Evolutionary conservation across 2,113 vertebrate genomes (phyloP).

Genomic region (Mirza zaza): DNA sequence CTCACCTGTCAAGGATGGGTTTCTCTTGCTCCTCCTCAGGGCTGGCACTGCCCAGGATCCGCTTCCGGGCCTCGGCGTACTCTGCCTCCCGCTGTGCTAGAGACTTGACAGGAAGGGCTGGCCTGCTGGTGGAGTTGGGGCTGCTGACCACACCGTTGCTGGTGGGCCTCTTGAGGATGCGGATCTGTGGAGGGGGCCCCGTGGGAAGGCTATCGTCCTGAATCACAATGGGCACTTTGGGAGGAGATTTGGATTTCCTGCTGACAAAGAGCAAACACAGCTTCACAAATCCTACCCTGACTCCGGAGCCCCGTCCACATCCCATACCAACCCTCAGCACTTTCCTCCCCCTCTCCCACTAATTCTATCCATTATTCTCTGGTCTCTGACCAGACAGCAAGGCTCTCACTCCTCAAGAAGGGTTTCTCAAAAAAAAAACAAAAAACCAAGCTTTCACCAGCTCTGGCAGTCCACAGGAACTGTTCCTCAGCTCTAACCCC

Average conservation of each 20-base stretch:
- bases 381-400: slow-evolving; percentile 50
- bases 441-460: slow-evolving; percentile 44
- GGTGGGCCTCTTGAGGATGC: slow-evolving; percentile 96
- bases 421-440: neutral
- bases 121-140: slow-evolving; percentile 87
- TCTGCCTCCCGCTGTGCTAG: slow-evolving; percentile 97
- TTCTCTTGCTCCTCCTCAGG: slow-evolving; percentile 95
- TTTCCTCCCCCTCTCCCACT: neutral
- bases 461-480: neutral
- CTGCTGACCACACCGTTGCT: slow-evolving; percentile 92
- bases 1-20: slow-evolving; percentile 92
- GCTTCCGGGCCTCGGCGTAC: slow-evolving; percentile 96
- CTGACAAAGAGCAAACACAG: slow-evolving; percentile 67
- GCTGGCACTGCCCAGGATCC: slow-evolving; percentile 96
- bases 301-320: neutral
- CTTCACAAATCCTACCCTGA: slow-evolving; percentile 36
- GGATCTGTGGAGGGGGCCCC: slow-evolving; percentile 94
- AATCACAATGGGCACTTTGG: slow-evolving; percentile 94
- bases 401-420: slow-evolving; percentile 7
- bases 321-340: neutral
- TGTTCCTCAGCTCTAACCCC: neutral
- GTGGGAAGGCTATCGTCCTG: slow-evolving; percentile 94
- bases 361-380: neutral
- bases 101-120: slow-evolving; percentile 92
- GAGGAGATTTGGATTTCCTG: slow-evolving; percentile 91